These are phyloP conservation scores for Cantharis nigra DNA, from an alignment of 2,888 invertebrate species.

Conservation along the genomic window DNA sequence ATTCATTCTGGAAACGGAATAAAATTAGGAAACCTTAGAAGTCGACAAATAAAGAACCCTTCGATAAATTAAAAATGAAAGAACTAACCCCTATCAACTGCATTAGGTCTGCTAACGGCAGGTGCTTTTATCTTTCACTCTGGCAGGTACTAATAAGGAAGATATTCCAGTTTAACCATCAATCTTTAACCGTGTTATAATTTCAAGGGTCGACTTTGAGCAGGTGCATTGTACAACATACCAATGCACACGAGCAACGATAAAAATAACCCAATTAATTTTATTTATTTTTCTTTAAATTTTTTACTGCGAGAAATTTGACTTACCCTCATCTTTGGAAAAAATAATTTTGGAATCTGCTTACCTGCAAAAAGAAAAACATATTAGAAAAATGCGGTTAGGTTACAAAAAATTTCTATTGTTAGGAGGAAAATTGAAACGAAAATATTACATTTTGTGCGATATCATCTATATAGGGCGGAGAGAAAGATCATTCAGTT, in stretches of 20 bases:
- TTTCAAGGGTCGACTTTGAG: background rate
- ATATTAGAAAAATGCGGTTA: background rate
- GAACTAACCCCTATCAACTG: background rate
- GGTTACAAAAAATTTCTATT: background rate
- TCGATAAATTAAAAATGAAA: background rate
- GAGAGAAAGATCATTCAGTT: background rate
- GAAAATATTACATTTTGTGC: background rate
- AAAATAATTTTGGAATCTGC: background rate
- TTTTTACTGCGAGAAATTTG: background rate
- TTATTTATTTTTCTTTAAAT: too few species aligned
- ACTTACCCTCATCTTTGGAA: background rate
- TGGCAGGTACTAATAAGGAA: conserved; percentile 1
- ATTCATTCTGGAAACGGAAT: background rate
- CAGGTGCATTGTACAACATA: background rate
- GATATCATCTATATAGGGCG: background rate
- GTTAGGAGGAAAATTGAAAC: background rate
- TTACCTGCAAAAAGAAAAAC: background rate
- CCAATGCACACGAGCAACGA: background rate
- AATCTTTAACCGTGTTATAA: background rate
- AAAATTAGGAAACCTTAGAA: background rate
- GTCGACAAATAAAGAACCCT: background rate
- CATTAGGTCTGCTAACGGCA: background rate
- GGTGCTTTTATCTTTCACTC: background rate
- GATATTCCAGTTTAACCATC: background rate
- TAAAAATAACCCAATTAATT: background rate